Percentiles rank a stretch among this genome's conserved stretches.
Evolutionary conservation across 2,113 vertebrate species (phyloP).

Genomic region (Choloepus hoffmanni): DNA sequence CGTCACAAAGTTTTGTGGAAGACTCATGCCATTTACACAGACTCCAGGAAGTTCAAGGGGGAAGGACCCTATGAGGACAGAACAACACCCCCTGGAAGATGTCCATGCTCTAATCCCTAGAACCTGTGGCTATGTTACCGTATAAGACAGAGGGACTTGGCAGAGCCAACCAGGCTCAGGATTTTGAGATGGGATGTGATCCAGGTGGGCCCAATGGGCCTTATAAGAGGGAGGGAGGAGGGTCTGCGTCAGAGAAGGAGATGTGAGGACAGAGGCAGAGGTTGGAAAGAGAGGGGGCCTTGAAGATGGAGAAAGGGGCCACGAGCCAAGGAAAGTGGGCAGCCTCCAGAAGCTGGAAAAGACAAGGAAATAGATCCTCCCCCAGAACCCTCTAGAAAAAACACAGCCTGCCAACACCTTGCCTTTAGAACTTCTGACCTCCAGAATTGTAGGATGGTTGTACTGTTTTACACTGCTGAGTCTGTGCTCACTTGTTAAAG

Average conservation of each 20-base stretch:
- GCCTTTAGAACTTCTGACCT: background rate
- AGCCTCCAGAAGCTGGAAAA: background rate
- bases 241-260: background rate
- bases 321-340: rapidly evolving
- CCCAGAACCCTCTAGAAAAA: background rate
- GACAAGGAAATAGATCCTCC: background rate
- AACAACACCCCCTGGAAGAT: background rate
- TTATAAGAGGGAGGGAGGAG: background rate
- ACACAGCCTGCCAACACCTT: background rate
- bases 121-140: too few relatives aligned
- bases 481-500: background rate
- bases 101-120: too few relatives aligned
- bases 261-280: background rate
- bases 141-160: background rate
- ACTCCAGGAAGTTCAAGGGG: background rate
- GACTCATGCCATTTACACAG: background rate
- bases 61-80: background rate
- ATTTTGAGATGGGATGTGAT: background rate
- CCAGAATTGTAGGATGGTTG: too few relatives aligned
- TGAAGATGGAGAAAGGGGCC: background rate
- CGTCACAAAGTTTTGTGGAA: background rate
- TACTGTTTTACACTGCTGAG: background rate
- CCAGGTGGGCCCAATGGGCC: rapidly evolving
- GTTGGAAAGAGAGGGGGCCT: too few relatives aligned
- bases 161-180: background rate